Evolutionary conservation across 2,797 vertebrate species (phyloP), one percentile per base, ranked within the genome.

Genomic region (Ataeniobius toweri): DNA sequence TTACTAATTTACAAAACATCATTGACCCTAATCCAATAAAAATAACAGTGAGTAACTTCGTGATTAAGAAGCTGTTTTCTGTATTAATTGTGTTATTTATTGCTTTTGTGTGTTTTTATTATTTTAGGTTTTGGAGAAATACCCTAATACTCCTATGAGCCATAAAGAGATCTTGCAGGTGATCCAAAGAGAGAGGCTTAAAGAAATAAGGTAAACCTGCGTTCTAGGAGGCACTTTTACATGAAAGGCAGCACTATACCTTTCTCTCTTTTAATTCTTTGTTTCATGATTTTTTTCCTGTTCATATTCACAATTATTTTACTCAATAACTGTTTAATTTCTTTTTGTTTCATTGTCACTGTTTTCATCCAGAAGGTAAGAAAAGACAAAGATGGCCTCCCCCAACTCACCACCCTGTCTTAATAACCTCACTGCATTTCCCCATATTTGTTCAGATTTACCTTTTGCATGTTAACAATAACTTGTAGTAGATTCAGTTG

Each of bases 151-250:
- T 69, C 98, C 98, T 2, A 99, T 99, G 98, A 99, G 98, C 96
- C 98, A 99, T 94, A 99, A 99, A 89, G 98, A 99, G 92, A 99
- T 99, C 93, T 94, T 99, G 77, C 98, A 99, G 84, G 98, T 99
- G 73, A 99, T 99, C 94, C 98, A 99, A 94, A 96, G 96, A 88
- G 98, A 99, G 89, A 95, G 98, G 81, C 95, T 99, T 20, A 99
- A 99, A 86, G 98, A 99, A 88, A 99, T 99, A 93, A 99, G 98
- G 98, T 99, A 92, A 95, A 59, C 63, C 12, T 5, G 67, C 72
- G 14, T 41, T 18, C 8, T 3, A 12, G 59, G 1, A 73, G 48
- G 53, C 58, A 58, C 79, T 75, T 79, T 78, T 71, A 77, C 5
- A 5, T 50, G 6, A 9, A 36, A 78, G 56, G 71, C 69, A 79